Base-by-base conservation (phyloP, 2,888 invertebrate genomes). In the Xestia xanthographa region DNA sequence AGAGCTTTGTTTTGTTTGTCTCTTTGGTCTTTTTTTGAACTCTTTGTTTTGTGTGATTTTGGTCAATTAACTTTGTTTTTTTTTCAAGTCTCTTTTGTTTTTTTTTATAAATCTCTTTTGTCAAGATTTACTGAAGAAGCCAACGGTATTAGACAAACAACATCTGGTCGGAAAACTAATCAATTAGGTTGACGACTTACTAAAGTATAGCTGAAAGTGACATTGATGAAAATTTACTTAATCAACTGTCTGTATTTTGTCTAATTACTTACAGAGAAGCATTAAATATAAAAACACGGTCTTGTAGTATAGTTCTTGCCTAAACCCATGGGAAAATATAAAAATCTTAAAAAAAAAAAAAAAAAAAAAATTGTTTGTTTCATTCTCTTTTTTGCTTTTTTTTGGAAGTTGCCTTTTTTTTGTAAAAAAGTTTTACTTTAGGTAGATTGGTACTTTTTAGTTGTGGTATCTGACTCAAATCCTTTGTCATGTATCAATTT, bases 21-120 rank as follows among this genome's bases (percentile, higher is more conserved):
- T 72, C 76, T 67, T 77, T 79, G 72, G 72, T 65, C 50, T 78
- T 62, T 50, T 66, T 45, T 22, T 50, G n/a, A 75, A 78, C 56
- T 82, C 69, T 81, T 74, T 82, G 67, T 66, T 75, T 34, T 41
- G 38, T 29, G n/a, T 48, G 62, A 60, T 65, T 77, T 73, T 41
- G 34, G 26, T 70, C 6, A 65, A 53, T 60, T 83, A 65, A 60
- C 26, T 70, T n/a, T 0, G 17, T 9, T 9, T 38, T 38, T 66
- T 68, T 63, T 14, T 53, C 11, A 48, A 11, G 43, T 43, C 12
- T 29, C 20, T 58, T 58, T 58, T 29, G 56, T 6, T 56, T 9
- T 29, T 29, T 69, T 67, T 63, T 12, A 0, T 3, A 41, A 11
- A n/a, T 34, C 12, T 20, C 60, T 60, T 48, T 76, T 14, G 4